These are phyloP conservation scores for Scrobipalpa costella DNA, from an alignment of 2,888 invertebrate species.

Conservation along the genomic window DNA sequence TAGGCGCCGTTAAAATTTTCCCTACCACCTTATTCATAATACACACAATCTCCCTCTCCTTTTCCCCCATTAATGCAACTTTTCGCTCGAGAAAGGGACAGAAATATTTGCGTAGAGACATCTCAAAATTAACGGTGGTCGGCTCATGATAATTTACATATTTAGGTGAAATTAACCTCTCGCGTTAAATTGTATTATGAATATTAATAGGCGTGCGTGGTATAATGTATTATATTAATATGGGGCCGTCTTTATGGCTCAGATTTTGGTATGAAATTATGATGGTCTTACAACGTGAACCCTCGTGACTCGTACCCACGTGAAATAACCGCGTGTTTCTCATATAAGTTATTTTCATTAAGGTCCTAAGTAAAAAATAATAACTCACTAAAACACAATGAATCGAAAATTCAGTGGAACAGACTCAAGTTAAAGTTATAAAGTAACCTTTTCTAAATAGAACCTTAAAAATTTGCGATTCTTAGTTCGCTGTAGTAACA, in stretches of 20 bases:
- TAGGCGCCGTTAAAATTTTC: constrained; percentile 81
- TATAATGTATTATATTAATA: constrained; percentile 64
- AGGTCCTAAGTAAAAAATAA: no score
- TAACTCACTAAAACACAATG: no score
- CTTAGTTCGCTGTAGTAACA: no score
- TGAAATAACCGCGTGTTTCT: neutral
- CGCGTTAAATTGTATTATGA: constrained; percentile 81
- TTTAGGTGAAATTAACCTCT: constrained; percentile 82
- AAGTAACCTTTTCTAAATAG: no score
- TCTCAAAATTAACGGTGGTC: constrained; percentile 79
- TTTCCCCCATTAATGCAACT: constrained; percentile 41
- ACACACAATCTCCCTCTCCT: constrained; percentile 57
- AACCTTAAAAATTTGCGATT: no score
- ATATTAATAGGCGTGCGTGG: constrained; percentile 73
- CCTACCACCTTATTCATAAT: constrained; percentile 79
- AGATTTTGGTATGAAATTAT: constrained; percentile 57
- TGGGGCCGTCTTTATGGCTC: constrained; percentile 61
- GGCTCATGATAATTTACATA: constrained; percentile 83
- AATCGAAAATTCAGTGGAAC: no score
- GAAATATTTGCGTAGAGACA: constrained; percentile 76
- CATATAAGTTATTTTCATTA: neutral
- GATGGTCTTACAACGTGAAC: constrained; percentile 30
- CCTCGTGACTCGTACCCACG: no score
- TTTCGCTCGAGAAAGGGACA: constrained; percentile 46
- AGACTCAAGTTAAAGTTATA: no score